Base-by-base conservation (phyloP, 2,113 vertebrate species). In the Pardalotus punctatus region DNA sequence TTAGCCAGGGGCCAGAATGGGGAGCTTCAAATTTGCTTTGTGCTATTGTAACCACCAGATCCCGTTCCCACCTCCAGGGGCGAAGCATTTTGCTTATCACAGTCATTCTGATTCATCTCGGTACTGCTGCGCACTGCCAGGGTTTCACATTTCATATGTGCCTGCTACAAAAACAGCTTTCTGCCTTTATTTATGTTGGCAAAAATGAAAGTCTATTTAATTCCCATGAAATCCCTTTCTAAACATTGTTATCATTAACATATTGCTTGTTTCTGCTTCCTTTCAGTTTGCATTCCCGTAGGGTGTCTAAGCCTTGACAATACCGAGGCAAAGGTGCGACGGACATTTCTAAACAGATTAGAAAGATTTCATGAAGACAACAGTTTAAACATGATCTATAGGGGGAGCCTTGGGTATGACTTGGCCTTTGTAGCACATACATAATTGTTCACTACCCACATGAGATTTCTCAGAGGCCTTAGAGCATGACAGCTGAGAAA, bases 161-260 rank as follows among this genome's bases (percentile, higher is more conserved):
- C 60, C 76, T 74, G 56, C 76, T 67, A 9, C 43, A 50, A 53
- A 88, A 90, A 42, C 31, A 81, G 47, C 79, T 93, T 93, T 93
- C 76, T 74, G 60, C 86, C 61, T 93, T 88, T 94, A 73, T 88
- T 96, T 97, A 71, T 72, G 79, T 35, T 89, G 78, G 86, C 24
- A 50, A 58, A 91, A 80, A 56, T 56, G 38, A 57, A 53, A 48
- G 23, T 29, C 38, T 40, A 21, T 78, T 82, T 78, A 43, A 38
- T 87, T 92, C 77, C 85, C 61, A 50, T 92, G 23, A 86, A 93
- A 88, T 56, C 79, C 53, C 60, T 90, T 94, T 88, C 76, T 61
- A 90, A 92, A 73, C 78, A 48, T 13, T 54, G 51, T 67, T 88
- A 48, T 62, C 25, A 27, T 51, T 62, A 82, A 70, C 25, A 22